phyloP scores from a whole-genome alignment of 2,888 invertebrate species.

The Pegoplata infirma region DNA sequence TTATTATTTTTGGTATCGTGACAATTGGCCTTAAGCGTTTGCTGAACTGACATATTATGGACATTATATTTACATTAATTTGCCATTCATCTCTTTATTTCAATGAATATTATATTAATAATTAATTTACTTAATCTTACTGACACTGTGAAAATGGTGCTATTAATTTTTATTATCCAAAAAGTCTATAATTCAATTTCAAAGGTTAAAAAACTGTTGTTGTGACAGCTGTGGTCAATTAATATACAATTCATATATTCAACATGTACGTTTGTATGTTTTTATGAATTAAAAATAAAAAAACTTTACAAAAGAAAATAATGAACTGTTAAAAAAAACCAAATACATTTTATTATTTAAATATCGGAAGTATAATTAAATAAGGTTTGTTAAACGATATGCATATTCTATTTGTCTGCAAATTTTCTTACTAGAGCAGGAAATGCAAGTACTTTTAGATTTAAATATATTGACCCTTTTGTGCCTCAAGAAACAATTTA shows the following conservation, averaged over 20 bases:
- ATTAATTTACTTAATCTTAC: conserved; percentile 4
- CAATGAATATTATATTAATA: too few relatives aligned
- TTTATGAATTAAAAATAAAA: too few relatives aligned
- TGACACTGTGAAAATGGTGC: not conserved
- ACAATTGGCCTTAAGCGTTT: too few relatives aligned
- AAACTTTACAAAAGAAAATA: conserved; percentile 30
- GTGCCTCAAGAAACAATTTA: too few relatives aligned
- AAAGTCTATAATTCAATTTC: conserved; percentile 46
- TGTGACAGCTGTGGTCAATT: conserved; percentile 59
- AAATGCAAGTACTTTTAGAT: too few relatives aligned
- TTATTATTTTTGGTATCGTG: too few relatives aligned
- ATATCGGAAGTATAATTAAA: conserved; percentile 8
- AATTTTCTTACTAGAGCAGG: too few relatives aligned
- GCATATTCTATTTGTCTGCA: not conserved
- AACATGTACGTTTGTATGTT: not conserved
- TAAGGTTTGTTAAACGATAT: not conserved
- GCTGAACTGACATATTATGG: too few relatives aligned
- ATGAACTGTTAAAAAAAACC: conserved; percentile 36
- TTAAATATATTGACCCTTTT: too few relatives aligned
- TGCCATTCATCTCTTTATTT: too few relatives aligned
- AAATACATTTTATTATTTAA: conserved; percentile 1
- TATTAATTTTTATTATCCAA: conserved; percentile 15
- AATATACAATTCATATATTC: conserved; percentile 35
- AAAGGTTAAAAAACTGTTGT: conserved; percentile 53
- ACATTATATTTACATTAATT: too few relatives aligned